Evolutionary conservation across 2,113 vertebrate species (phyloP).

Genomic region (Tonatia bakeri): DNA sequence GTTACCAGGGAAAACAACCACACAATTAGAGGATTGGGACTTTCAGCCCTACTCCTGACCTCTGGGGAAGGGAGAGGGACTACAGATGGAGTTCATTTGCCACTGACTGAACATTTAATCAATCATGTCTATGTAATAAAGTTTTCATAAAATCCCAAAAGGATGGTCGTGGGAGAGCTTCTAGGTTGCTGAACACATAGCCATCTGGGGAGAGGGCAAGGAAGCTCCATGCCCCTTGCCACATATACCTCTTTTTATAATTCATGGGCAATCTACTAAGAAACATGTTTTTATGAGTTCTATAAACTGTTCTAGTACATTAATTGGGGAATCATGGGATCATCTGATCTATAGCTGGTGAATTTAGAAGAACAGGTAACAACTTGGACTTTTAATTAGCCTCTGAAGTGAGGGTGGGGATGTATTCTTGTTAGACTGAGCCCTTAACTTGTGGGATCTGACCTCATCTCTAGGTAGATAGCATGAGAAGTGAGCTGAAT

Average conservation of each 20-base stretch:
- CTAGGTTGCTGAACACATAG: not conserved
- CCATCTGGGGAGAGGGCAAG: not conserved
- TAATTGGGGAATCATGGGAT: not conserved
- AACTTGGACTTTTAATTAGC: not conserved
- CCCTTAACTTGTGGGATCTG: not conserved
- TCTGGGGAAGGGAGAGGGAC: not conserved
- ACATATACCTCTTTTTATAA: not conserved
- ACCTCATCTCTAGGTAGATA: not conserved
- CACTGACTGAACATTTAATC: not conserved
- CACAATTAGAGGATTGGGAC: not conserved
- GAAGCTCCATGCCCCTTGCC: not conserved
- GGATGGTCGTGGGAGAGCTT: not conserved
- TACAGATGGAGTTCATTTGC: not conserved
- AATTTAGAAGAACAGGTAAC: not conserved
- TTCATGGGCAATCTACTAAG: not conserved
- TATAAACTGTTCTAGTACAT: not conserved
- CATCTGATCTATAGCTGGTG: not conserved
- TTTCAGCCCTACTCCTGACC: not conserved
- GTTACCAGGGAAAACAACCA: not conserved
- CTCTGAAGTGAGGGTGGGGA: not conserved
- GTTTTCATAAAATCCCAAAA: not conserved
- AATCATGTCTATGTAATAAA: not conserved
- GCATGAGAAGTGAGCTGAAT: not conserved
- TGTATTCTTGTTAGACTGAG: not conserved
- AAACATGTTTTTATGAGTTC: not conserved